Evolutionary conservation across 2,797 vertebrate genomes (phyloP).

Genomic region (Sphenopsis melanotis): DNA sequence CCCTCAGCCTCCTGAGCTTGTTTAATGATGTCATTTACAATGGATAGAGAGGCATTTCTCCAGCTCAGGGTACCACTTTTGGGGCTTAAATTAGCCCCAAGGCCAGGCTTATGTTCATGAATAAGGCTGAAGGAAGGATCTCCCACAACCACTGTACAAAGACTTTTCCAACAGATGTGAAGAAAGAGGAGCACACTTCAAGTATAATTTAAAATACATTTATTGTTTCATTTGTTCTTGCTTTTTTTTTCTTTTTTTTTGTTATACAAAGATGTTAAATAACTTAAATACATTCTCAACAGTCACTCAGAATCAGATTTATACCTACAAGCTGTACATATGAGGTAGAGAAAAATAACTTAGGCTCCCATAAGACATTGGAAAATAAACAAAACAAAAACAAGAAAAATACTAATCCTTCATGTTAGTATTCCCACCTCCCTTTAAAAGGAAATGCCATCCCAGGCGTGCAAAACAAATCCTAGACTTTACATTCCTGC

Average conservation of each 20-base stretch:
- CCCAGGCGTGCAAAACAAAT: constrained; percentile 79
- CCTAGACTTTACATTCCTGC: constrained; percentile 69
- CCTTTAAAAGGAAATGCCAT: constrained; percentile 73
- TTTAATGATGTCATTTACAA: not conserved
- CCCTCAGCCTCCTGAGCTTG: not conserved
- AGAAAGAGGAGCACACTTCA: not conserved
- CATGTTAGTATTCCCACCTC: constrained; percentile 78
- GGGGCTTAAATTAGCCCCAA: not conserved
- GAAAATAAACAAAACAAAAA: constrained; percentile 74
- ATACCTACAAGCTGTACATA: constrained; percentile 98
- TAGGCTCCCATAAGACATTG: constrained; percentile 90
- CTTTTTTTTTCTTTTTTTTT: constrained; percentile 81
- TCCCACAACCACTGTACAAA: not conserved
- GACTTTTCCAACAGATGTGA: not conserved
- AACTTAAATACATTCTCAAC: constrained; percentile 99
- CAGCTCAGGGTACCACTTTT: not conserved
- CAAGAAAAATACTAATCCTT: constrained; percentile 64
- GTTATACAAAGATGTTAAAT: constrained; percentile 99
- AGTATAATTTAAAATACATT: constrained; percentile 97
- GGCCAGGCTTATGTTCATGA: not conserved
- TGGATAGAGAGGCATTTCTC: not conserved
- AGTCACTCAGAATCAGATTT: constrained; percentile 98
- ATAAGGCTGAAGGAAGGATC: not conserved
- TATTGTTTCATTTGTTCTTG: constrained; percentile 96
- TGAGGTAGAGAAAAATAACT: constrained; percentile 99